A percentile compares a stretch with the other conserved stretches of the same genome.
Evolutionary conservation across 30 jellyfish, hydroid and myxozoan species (phyloP).

Genomic region (Hydra vulgaris): DNA sequence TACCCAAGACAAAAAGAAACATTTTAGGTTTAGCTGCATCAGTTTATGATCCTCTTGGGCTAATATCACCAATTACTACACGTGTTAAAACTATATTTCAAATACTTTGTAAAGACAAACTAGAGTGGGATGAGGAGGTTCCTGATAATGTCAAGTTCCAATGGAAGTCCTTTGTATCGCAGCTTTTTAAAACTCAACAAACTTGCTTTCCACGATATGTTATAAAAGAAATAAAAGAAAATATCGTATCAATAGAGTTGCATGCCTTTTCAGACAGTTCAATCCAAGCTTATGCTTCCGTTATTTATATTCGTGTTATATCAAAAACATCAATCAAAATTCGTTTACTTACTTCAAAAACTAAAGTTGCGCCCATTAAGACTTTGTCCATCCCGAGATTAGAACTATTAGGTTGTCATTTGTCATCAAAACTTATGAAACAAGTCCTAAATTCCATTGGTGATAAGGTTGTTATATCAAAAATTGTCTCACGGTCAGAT

Average conservation of each 20-base stretch:
- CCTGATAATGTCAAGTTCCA: background rate
- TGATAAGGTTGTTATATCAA: slow-evolving; percentile 9
- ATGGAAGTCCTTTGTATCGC: background rate
- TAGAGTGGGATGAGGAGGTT: background rate
- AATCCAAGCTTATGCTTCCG: too few species aligned
- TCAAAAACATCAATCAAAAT: too few species aligned
- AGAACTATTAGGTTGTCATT: background rate
- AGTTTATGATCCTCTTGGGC: slow-evolving; percentile 12
- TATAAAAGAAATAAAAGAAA: too few species aligned
- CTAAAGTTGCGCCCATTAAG: too few species aligned
- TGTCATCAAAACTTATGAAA: background rate
- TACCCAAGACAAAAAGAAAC: background rate
- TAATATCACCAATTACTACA: slow-evolving; percentile 11
- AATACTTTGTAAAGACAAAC: background rate
- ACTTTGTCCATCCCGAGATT: background rate
- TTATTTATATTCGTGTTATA: too few species aligned
- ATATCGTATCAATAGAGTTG: too few species aligned
- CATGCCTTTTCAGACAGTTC: too few species aligned
- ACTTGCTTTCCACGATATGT: background rate
- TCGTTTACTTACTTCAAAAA: too few species aligned
- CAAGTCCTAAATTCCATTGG: background rate
- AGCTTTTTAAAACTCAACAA: too few species aligned
- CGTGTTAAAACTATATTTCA: slow-evolving; percentile 10
- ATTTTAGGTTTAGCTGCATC: slow-evolving; percentile 9
- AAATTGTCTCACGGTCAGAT: slow-evolving; percentile 41